Conservation (phyloP, 2,113 vertebrate species). For the Parus major region DNA sequence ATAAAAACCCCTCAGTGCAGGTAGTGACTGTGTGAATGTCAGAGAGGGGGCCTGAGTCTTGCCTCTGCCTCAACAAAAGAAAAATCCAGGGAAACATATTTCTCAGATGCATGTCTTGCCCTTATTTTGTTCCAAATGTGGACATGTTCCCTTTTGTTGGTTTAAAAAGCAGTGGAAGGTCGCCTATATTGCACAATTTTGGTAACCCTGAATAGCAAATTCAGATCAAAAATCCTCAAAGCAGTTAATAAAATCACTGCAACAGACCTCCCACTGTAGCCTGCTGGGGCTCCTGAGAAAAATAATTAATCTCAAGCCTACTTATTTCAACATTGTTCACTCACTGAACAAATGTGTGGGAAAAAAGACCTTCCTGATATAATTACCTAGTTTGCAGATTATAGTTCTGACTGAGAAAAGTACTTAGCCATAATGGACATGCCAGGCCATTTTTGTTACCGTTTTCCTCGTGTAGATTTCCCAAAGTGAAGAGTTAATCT, state of each 20-base stretch:
- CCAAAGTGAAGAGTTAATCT: not conserved
- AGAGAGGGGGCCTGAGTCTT: not conserved
- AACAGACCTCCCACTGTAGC: conserved; percentile 28
- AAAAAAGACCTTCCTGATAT: conserved; percentile 30
- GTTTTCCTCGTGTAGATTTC: not conserved
- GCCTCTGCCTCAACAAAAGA: not conserved
- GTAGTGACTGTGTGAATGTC: not conserved
- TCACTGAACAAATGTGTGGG: not conserved
- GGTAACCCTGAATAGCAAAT: not conserved
- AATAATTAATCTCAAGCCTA: conserved; percentile 50
- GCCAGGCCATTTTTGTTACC: not conserved
- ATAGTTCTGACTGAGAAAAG: not conserved
- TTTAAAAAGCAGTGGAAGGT: not conserved
- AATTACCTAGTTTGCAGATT: not conserved
- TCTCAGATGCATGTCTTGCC: not conserved
- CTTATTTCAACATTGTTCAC: conserved; percentile 29
- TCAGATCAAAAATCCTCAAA: not conserved
- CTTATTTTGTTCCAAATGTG: not conserved
- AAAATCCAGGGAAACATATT: not conserved
- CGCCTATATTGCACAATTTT: accelerated
- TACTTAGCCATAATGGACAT: not conserved
- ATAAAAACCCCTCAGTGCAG: not conserved
- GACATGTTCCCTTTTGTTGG: not conserved
- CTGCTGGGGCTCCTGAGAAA: conserved; percentile 27
- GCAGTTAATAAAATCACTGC: conserved; percentile 7